phyloP scores from a whole-genome alignment of 2,113 vertebrate species.

The Charina bottae region DNA sequence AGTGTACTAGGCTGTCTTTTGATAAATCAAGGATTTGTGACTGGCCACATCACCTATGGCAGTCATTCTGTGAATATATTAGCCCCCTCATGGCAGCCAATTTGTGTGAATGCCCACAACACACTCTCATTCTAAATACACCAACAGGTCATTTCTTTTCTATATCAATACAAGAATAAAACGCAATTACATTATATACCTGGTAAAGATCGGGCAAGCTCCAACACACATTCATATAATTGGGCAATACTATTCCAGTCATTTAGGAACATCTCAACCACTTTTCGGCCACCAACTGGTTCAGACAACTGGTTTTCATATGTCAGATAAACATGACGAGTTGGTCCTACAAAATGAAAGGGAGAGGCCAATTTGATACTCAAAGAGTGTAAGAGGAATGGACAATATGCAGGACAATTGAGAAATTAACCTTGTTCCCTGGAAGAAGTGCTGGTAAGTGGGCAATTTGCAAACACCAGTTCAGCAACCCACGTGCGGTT shows the following conservation, averaged over 20 bases:
- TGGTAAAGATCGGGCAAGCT: constrained; percentile 90
- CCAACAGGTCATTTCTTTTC: neutral
- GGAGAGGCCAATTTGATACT: constrained; percentile 25
- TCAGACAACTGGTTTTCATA: constrained; percentile 97
- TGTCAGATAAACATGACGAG: constrained; percentile 92
- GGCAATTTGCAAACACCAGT: constrained; percentile 94
- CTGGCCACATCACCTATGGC: neutral
- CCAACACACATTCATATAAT: constrained; percentile 95
- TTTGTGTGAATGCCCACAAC: neutral
- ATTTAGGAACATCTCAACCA: constrained; percentile 98
- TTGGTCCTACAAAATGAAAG: constrained; percentile 79
- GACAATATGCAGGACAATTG: constrained; percentile 13
- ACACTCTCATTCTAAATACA: neutral
- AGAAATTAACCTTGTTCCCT: constrained; percentile 89
- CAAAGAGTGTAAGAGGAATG: constrained; percentile 14
- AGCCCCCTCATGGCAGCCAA: neutral
- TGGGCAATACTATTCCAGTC: constrained; percentile 96
- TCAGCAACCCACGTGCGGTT: constrained; percentile 98
- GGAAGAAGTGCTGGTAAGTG: constrained; percentile 90
- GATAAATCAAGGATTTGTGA: neutral
- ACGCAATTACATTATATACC: constrained; percentile 77
- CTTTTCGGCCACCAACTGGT: constrained; percentile 94
- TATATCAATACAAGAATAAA: neutral
- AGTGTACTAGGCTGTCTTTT: neutral
- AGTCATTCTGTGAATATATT: neutral